Evolutionary conservation across 2,888 invertebrate genomes (phyloP), one percentile per base, ranked within the genome.

Genomic region (Rhogogaster chlorosoma): DNA sequence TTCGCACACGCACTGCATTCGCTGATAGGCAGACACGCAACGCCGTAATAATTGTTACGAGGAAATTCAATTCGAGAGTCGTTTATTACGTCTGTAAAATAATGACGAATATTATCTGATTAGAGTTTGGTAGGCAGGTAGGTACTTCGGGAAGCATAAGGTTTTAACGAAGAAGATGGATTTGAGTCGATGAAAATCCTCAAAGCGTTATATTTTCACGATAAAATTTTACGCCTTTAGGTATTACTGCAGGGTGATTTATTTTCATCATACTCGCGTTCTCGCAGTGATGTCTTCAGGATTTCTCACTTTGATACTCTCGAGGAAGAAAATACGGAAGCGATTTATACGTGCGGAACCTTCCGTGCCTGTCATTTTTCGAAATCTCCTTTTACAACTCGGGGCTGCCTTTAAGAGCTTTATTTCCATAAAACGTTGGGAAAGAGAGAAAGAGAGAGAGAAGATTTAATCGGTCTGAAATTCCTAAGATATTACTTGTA

Each of bases 401-500:
- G 77, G 32, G 32, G 22, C 15, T 29, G 77, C 26, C 77, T 77
- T 38, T 42, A 42, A 42, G 73, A 42, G 77, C 49, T 80, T 80
- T 80, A 61, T 80, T 80, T 57, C 36, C 57, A 80, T 80, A 61
- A 80, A 80, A 80, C 78, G 78, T 57, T 29, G 61, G 61, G 53
- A 38, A 7, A 53, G 53, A 53, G n/a, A 53, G 53, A n/a, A 7
- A n/a, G 53, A 53, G 53, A 53, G 53, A 53, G n/a, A 7, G 57
- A 61, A 22, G 78, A 57, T 80, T 61, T 61, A 61, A 80, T 80
- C 78, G 57, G 57, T 36, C n/a, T 57, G 36, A 80, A 80, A 80
- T 80, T 80, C 78, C 36, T 80, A 18, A 77, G 77, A 49, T 77
- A 77, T 77, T 77, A 26, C 77, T 45, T 29, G 45, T 15, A 49